These are phyloP conservation scores for Lepidothrix coronata DNA, from an alignment of 2,113 vertebrate genomes.

Conservation along the genomic window DNA sequence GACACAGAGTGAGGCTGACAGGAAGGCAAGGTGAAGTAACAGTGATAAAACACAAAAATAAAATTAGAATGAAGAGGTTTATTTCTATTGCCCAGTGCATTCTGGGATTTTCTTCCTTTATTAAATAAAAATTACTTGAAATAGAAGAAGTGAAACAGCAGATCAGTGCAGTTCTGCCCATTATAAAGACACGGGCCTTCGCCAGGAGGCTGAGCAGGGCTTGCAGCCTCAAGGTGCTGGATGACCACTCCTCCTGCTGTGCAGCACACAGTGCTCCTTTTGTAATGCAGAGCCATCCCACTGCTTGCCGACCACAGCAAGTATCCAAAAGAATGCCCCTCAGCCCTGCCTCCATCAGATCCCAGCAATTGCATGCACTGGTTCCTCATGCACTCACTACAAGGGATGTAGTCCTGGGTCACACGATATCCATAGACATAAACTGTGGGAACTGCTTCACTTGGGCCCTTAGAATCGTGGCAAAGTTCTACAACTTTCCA, in stretches of 20 bases:
- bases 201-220: neutral
- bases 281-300: neutral
- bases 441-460: neutral
- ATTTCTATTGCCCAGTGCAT: neutral
- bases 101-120: neutral
- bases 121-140: neutral
- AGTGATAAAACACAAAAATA: neutral
- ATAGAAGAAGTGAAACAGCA: neutral
- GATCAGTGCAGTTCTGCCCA: neutral
- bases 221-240: neutral
- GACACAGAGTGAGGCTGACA: neutral
- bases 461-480: neutral
- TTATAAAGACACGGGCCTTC: neutral
- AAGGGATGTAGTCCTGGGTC: neutral
- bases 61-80: neutral
- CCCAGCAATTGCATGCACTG: fast-evolving
- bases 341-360: neutral
- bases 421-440: neutral
- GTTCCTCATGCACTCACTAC: neutral
- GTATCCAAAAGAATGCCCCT: neutral
- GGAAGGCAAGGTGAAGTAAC: neutral
- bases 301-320: neutral
- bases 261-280: neutral
- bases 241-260: neutral
- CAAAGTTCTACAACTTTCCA: neutral